phyloP scores from a whole-genome alignment of 2,888 invertebrate genomes.

The Pseudococcus jackbeardsleyi region DNA sequence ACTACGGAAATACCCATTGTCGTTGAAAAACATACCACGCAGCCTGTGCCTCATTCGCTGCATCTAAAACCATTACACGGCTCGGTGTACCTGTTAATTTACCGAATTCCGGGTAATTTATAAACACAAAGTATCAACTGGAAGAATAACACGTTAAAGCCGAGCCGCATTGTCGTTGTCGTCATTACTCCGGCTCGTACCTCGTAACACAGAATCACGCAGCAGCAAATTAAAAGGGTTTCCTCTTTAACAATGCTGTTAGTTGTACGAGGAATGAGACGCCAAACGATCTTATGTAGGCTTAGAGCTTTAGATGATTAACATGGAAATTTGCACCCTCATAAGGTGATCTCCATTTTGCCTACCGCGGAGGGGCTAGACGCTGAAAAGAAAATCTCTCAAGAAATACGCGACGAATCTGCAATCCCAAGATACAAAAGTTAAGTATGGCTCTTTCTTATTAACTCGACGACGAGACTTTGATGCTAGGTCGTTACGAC shows the following conservation, averaged over 20 bases:
- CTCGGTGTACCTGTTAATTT: constrained; percentile 32
- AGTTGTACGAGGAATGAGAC: neutral
- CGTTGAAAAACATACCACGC: no score
- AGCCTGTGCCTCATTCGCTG: neutral
- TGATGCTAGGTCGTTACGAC: neutral
- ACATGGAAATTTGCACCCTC: constrained; percentile 7
- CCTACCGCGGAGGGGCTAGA: neutral
- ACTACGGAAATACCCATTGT: no score
- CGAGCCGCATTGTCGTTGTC: constrained; percentile 1
- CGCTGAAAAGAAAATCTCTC: neutral
- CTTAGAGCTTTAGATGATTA: neutral
- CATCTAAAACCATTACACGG: constrained; percentile 38
- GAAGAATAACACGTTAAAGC: constrained; percentile 2
- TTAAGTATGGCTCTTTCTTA: neutral
- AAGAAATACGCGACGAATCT: neutral
- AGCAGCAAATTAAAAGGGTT: neutral
- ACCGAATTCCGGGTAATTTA: constrained; percentile 3
- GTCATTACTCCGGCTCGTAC: neutral
- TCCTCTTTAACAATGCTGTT: neutral
- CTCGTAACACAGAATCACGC: neutral
- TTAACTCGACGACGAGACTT: neutral
- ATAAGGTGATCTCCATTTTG: neutral
- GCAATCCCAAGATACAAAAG: neutral
- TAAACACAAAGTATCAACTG: neutral
- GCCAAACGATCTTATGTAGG: neutral